Evolutionary conservation across 2,888 invertebrate genomes (phyloP).

Genomic region (Neocrepidodera transversa): DNA sequence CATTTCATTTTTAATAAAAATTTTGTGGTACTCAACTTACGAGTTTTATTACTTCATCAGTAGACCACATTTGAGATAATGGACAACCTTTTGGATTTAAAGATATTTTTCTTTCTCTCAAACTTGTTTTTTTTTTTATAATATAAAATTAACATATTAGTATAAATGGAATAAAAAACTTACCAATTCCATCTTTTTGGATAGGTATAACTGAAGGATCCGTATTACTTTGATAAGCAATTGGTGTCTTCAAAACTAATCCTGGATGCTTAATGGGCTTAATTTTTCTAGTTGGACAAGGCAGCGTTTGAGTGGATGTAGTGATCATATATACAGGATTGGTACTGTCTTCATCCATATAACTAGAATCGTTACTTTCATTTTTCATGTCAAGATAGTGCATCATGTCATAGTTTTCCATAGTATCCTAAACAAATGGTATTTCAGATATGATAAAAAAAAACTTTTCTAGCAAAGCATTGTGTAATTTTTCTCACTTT

Average conservation of each 20-base stretch:
- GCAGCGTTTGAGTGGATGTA: conserved; percentile 65
- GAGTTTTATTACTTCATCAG: too few relatives aligned
- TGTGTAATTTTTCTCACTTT: too few relatives aligned
- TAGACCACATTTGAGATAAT: too few relatives aligned
- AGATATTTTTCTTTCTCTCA: too few relatives aligned
- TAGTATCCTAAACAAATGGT: conserved; percentile 51
- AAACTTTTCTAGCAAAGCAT: too few relatives aligned
- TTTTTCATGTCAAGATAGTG: conserved; percentile 58
- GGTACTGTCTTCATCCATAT: conserved; percentile 61
- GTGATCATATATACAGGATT: conserved; percentile 62
- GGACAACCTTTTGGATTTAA: too few relatives aligned
- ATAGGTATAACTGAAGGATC: conserved; percentile 88
- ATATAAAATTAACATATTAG: too few relatives aligned
- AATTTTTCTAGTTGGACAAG: conserved; percentile 68
- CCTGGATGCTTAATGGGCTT: conserved; percentile 78
- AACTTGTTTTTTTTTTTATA: too few relatives aligned
- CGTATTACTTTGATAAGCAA: conserved; percentile 79
- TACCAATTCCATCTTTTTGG: conserved; percentile 89
- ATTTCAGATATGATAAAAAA: background rate
- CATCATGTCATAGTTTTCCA: conserved; percentile 59
- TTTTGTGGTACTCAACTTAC: too few relatives aligned
- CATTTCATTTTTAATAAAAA: too few relatives aligned
- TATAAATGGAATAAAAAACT: too few relatives aligned
- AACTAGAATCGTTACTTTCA: conserved; percentile 60
- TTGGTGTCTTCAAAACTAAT: conserved; percentile 77